These are phyloP conservation scores for Psilopsiagon aymara DNA, from an alignment of 2,113 vertebrate species.

Conservation along the genomic window DNA sequence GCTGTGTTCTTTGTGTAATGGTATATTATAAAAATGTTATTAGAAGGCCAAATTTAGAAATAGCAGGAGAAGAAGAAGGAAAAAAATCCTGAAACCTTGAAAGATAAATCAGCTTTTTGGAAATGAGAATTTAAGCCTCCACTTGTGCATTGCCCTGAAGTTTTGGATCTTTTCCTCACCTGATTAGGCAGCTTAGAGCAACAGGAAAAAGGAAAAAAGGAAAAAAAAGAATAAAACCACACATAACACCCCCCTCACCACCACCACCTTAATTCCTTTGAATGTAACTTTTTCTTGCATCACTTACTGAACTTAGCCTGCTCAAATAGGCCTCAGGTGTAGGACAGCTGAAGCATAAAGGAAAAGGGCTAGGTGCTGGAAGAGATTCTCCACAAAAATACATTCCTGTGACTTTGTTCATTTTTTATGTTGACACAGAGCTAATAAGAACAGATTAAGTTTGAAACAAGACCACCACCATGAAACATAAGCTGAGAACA, in stretches of 20 bases:
- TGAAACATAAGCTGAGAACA: not conserved
- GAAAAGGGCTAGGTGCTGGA: not conserved
- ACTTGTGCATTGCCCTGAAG: not conserved
- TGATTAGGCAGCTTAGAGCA: conserved; percentile 17
- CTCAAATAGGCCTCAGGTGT: not conserved
- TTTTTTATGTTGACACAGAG: not conserved
- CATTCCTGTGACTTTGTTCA: not conserved
- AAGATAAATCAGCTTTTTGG: conserved; percentile 68
- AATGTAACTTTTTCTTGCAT: conserved; percentile 21
- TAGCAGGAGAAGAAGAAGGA: conserved; percentile 49
- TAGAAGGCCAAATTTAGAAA: conserved; percentile 71
- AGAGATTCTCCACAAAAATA: not conserved
- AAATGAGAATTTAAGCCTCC: conserved; percentile 30
- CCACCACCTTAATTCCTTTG: not conserved
- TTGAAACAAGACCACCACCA: not conserved
- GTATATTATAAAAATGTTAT: conserved; percentile 71
- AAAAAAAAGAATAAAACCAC: not conserved
- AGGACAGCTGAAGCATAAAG: not conserved
- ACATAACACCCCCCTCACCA: too few relatives aligned
- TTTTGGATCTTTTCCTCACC: conserved; percentile 9
- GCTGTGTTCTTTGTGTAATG: conserved; percentile 64
- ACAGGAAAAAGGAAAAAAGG: not conserved
- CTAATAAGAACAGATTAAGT: not conserved
- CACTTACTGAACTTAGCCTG: conserved; percentile 1
- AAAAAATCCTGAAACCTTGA: conserved; percentile 37